Conservation (phyloP, 2,797 vertebrate genomes). For the Nyctalus aviator region DNA sequence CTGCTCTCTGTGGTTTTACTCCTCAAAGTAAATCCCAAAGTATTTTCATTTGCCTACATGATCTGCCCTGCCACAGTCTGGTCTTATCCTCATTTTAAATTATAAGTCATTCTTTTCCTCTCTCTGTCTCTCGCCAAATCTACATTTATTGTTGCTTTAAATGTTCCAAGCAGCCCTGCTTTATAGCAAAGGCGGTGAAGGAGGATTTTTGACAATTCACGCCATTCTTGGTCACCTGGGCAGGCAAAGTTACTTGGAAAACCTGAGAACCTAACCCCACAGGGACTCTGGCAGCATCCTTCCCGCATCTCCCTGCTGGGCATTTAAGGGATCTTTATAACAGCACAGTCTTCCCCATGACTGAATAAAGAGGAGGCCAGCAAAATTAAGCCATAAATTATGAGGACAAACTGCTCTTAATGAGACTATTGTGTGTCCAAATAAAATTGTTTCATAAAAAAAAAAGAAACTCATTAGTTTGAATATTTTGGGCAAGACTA, state of each 20-base stretch:
- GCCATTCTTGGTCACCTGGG: background rate
- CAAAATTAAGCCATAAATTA: slow-evolving; percentile 9
- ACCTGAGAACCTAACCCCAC: background rate
- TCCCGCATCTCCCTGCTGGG: background rate
- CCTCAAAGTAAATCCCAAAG: background rate
- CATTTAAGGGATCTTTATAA: background rate
- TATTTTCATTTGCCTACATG: background rate
- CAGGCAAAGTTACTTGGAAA: background rate
- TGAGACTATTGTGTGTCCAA: background rate
- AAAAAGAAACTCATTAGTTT: background rate
- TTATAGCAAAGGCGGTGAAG: background rate
- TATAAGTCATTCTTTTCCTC: background rate
- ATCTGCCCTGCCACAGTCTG: background rate
- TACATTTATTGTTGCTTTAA: background rate
- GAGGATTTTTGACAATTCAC: background rate
- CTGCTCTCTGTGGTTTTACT: background rate
- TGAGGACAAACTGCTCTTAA: slow-evolving; percentile 7
- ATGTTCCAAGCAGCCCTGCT: background rate
- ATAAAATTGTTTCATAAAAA: slow-evolving; percentile 52
- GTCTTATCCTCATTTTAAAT: background rate
- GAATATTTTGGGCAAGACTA: slow-evolving; percentile 55
- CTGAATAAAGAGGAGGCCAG: background rate
- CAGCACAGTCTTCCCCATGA: background rate
- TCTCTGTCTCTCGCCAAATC: background rate
- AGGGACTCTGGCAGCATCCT: background rate